Base-by-base conservation (phyloP, 92 coral and sea anemone genomes). In the Hydrozoanthus gracilis region DNA sequence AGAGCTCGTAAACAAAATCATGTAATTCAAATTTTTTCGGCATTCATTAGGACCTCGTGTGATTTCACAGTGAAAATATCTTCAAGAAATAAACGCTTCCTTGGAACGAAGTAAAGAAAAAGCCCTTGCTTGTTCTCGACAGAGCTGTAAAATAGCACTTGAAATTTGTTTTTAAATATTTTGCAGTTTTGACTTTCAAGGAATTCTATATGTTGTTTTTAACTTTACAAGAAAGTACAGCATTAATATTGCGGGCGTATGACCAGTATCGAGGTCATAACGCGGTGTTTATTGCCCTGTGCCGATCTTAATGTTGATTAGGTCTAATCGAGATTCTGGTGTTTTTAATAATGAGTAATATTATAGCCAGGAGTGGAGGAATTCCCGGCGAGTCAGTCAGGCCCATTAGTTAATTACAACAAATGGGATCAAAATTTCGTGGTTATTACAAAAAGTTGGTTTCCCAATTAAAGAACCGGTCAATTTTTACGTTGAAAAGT, bases 281-380 rank as follows among this genome's bases (percentile, higher is more conserved):
- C 66, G 39, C 44, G 56, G 14, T 64, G 6, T 46, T 65, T 64
- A 64, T 80, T 65, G 47, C 73, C 45, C 14, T 13, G 46, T 47
- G 20, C 55, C 85, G 85, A 80, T 80, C 55, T 49, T 80, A 80
- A 49, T 17, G 47, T 9, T 91, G 93, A 91, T 91, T 88, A 87
- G 82, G 86, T 84, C 93, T 91, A 91, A 91, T 91, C 91, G 82
- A 83, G 70, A 65, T 50, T 72, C 93, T 79, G 51, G 88, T 88
- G 69, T 88, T 71, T 71, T 72, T 84, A 91, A 84, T 91, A 83
- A 88, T 88, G 64, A 91, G 89, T 91, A 88, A 78, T 91, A 87
- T 69, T 54, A 17, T 50, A 82, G 68, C 16, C 46, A 18, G 52
- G 69, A 80, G 69, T 65, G 74, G 74, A 80, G 4, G 75, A 80